phyloP scores from a whole-genome alignment of 2,113 vertebrate species.

The Eulemur rufifrons region DNA sequence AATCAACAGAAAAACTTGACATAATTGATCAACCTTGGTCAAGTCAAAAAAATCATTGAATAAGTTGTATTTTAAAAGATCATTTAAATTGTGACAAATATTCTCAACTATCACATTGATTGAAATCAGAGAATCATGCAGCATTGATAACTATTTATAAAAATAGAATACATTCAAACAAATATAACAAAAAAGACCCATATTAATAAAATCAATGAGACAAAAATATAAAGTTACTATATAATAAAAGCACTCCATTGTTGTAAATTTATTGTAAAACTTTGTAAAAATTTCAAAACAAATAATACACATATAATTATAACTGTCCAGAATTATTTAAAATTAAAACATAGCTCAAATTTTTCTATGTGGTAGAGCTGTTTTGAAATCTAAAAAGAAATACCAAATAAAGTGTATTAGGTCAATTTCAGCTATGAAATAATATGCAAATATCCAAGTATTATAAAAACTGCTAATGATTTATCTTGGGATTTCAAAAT shows the following conservation, averaged over 20 bases:
- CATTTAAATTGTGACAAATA: constrained; percentile 10
- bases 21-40: neutral
- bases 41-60: neutral
- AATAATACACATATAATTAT: neutral
- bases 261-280: neutral
- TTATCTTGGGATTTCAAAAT: constrained; percentile 20
- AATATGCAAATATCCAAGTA: neutral
- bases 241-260: neutral
- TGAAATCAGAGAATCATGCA: neutral
- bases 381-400: constrained; percentile 44
- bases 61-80: neutral
- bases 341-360: neutral
- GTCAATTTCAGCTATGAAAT: constrained; percentile 5
- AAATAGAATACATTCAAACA: neutral
- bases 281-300: neutral
- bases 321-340: neutral
- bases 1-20: neutral
- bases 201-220: neutral
- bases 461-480: neutral
- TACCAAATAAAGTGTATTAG: neutral
- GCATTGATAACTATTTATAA: neutral
- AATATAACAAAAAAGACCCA: neutral
- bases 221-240: neutral
- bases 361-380: neutral
- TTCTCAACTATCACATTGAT: constrained; percentile 11